Evolutionary conservation across 2,888 invertebrate genomes (phyloP).

Genomic region (Andrena hattorfiana): DNA sequence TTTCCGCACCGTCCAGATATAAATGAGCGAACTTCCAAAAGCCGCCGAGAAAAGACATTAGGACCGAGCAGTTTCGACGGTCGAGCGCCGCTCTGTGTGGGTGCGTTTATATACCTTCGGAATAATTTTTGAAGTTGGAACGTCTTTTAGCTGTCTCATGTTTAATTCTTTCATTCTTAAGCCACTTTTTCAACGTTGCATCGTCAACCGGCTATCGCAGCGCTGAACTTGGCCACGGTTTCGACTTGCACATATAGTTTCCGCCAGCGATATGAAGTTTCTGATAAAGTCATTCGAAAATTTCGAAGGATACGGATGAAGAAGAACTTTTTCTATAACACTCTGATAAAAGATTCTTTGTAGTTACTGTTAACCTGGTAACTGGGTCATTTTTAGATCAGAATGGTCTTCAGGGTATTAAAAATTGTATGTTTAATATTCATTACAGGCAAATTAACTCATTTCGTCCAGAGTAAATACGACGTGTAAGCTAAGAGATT

Average conservation of each 20-base stretch:
- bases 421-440: too few species aligned
- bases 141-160: constrained; percentile 55
- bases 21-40: constrained; percentile 73
- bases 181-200: constrained; percentile 26
- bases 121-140: constrained; percentile 63
- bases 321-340: too few species aligned
- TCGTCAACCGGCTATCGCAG: constrained; percentile 36
- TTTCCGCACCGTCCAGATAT: constrained; percentile 69
- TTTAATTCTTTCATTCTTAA: constrained; percentile 48
- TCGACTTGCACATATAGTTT: constrained; percentile 2
- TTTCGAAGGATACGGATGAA: too few species aligned
- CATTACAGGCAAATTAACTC: too few species aligned
- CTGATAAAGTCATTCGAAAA: too few species aligned
- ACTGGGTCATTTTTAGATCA: too few species aligned
- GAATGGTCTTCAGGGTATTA: too few species aligned
- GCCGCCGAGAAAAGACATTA: constrained; percentile 65
- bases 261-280: neutral
- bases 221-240: constrained; percentile 13
- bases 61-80: constrained; percentile 52
- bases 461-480: too few species aligned
- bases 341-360: too few species aligned
- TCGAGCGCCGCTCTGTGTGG: constrained; percentile 28
- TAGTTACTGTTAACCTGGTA: too few species aligned
- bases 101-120: constrained; percentile 40
- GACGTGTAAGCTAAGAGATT: too few species aligned